These are phyloP conservation scores for Drosophila crucigera DNA, from an alignment of 2,888 invertebrate genomes.

Conservation along the genomic window DNA sequence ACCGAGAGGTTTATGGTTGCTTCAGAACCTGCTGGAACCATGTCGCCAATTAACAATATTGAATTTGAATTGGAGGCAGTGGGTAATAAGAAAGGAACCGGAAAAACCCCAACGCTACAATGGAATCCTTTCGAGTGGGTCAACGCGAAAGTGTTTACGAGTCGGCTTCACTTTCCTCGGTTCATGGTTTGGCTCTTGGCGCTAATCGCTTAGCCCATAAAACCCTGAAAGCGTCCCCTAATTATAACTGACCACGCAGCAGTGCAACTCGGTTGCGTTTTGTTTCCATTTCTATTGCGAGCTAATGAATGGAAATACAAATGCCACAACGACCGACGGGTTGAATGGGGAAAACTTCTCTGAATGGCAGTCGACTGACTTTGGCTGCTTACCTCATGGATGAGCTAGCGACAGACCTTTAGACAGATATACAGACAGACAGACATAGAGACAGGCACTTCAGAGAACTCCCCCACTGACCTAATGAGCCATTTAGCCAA, in stretches of 20 bases:
- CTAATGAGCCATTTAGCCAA: constrained; percentile 83
- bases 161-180: constrained; percentile 31
- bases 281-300: constrained; percentile 35
- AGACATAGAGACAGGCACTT: constrained; percentile 14
- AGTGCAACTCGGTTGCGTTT: constrained; percentile 67
- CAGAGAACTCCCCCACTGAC: constrained; percentile 70
- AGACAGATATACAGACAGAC: constrained; percentile 13
- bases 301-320: constrained; percentile 35
- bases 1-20: constrained; percentile 56
- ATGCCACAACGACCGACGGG: constrained; percentile 38
- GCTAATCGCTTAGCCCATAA: constrained; percentile 74
- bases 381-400: constrained; percentile 44
- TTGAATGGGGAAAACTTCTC: constrained; percentile 60
- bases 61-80: constrained; percentile 27
- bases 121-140: constrained; percentile 36
- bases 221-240: constrained; percentile 65
- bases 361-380: constrained; percentile 50
- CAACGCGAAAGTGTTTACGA: constrained; percentile 59
- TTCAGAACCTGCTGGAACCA: constrained; percentile 36
- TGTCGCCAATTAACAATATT: constrained; percentile 76
- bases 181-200: constrained; percentile 29
- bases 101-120: neutral
- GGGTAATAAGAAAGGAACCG: neutral
- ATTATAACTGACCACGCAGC: constrained; percentile 82
- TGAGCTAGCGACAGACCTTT: constrained; percentile 18